Evolutionary conservation across 2,888 invertebrate genomes (phyloP).

Genomic region (Xanthia togata): DNA sequence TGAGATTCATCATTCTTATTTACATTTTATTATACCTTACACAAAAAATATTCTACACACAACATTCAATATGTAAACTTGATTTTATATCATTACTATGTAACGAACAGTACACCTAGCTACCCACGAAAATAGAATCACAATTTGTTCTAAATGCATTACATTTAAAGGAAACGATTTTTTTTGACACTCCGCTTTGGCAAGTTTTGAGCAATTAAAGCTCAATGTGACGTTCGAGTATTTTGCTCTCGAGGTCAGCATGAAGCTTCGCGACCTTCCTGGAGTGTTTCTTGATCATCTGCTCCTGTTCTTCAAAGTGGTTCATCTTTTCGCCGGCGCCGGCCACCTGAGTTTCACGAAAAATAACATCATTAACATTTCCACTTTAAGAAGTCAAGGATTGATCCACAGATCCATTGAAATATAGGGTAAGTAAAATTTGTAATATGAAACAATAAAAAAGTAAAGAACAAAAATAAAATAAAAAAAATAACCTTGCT

Average conservation of each 20-base stretch:
- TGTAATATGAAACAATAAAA: not conserved
- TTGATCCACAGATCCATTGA: constrained; percentile 18
- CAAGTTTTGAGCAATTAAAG: constrained; percentile 86
- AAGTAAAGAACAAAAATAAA: constrained; percentile 18
- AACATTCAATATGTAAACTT: constrained; percentile 40
- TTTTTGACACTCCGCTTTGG: constrained; percentile 43
- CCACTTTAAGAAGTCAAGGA: not conserved
- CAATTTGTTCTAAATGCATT: constrained; percentile 57
- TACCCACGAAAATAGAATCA: constrained; percentile 42
- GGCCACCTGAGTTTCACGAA: constrained; percentile 80
- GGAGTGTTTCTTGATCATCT: constrained; percentile 95
- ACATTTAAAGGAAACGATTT: constrained; percentile 15
- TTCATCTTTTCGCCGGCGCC: constrained; percentile 92
- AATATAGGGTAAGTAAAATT: constrained; percentile 60
- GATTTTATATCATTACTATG: constrained; percentile 34
- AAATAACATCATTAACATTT: constrained; percentile 12
- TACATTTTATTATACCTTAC: constrained; percentile 48
- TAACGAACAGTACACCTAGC: constrained; percentile 28
- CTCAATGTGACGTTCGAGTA: constrained; percentile 94
- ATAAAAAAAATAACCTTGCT: constrained; percentile 87
- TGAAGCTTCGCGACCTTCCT: constrained; percentile 96
- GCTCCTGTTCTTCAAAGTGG: constrained; percentile 92
- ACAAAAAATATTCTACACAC: constrained; percentile 24
- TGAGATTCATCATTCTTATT: constrained; percentile 60
- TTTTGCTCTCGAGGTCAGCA: constrained; percentile 93